Percentiles rank a stretch among this genome's conserved stretches.
phyloP scores from a whole-genome alignment of 2,888 invertebrate genomes.

The Arge pagana region DNA sequence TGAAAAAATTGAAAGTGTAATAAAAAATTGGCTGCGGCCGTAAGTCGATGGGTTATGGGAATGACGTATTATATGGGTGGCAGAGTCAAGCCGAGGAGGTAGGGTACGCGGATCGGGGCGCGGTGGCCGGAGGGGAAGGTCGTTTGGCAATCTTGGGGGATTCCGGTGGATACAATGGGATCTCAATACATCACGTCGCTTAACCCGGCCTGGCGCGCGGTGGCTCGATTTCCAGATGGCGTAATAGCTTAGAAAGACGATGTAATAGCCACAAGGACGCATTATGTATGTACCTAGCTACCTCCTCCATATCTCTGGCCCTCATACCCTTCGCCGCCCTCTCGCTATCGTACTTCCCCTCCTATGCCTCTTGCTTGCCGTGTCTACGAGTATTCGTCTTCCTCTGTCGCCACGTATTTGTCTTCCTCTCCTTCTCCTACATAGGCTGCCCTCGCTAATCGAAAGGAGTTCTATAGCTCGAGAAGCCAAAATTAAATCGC shows the following conservation, averaged over 20 bases:
- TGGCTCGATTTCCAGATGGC: slow-evolving; percentile 44
- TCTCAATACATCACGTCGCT: slow-evolving; percentile 59
- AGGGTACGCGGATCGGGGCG: neutral
- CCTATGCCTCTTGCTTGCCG: no score
- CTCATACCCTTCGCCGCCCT: no score
- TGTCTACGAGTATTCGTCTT: no score
- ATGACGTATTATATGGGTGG: slow-evolving; percentile 51
- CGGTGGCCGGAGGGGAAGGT: slow-evolving; percentile 30
- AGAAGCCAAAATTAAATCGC: slow-evolving; percentile 51
- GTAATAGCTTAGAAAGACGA: slow-evolving; percentile 55
- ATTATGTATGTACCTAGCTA: no score
- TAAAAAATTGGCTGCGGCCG: no score
- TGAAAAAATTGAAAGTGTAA: no score
- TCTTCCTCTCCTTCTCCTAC: neutral
- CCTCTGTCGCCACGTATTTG: no score
- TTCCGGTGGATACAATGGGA: slow-evolving; percentile 58
- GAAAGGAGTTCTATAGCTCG: slow-evolving; percentile 55
- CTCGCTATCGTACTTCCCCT: no score
- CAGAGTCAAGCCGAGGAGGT: slow-evolving; percentile 28
- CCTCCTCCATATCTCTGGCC: no score
- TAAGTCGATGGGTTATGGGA: slow-evolving; percentile 40
- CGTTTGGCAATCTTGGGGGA: slow-evolving; percentile 59
- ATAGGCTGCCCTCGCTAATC: neutral
- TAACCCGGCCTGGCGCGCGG: slow-evolving; percentile 42
- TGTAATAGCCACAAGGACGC: slow-evolving; percentile 52